Base-by-base conservation (phyloP, 1,140 invertebrate species). In the Aphidius gifuensis region DNA sequence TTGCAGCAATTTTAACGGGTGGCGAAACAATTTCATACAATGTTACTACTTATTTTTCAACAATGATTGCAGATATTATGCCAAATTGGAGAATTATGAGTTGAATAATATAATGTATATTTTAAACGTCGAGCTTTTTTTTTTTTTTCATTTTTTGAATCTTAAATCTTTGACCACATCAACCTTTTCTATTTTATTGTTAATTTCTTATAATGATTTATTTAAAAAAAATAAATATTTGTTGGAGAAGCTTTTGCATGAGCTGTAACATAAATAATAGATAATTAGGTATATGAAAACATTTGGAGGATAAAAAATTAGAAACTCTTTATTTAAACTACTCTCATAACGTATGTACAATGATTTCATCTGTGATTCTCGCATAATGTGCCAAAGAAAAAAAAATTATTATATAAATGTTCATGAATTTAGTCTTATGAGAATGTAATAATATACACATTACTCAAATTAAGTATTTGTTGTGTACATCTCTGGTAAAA, bases 1-100 rank as follows among this genome's bases (percentile, higher is more conserved):
- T 88, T 82, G 86, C 84, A 4, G 87, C 86, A 3, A 85, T 88
- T 68, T 72, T 89, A 47, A 82, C 85, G 54, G 83, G 83, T 5
- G 87, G 87, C 8, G 84, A 87, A 64, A 85, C 85, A 0, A 71
- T 86, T 6, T 81, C 83, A 62, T 85, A 84, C 69, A 85, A 85
- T 72, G 75, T 85, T 54, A 84, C 80, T 53, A 72, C 80, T 47
- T 82, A 85, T 71, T 83, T 83, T 66, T 83, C 83, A 38, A 77
- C 81, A 48, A 72, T 82, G 53, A 80, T 85, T 46, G 83, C 83
- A 16, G 78, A 84, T 56, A 74, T 84, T 64, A 71, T 86, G 69
- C 82, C 83, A 45, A 83, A 84, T 62, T 86, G 85, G 85, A 75
- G 65, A 39, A 74, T 83, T 63, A 79, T 83, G 78, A 78, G 71